phyloP scores from a whole-genome alignment of 1,140 invertebrate genomes.

The Notospermus geniculatus region DNA sequence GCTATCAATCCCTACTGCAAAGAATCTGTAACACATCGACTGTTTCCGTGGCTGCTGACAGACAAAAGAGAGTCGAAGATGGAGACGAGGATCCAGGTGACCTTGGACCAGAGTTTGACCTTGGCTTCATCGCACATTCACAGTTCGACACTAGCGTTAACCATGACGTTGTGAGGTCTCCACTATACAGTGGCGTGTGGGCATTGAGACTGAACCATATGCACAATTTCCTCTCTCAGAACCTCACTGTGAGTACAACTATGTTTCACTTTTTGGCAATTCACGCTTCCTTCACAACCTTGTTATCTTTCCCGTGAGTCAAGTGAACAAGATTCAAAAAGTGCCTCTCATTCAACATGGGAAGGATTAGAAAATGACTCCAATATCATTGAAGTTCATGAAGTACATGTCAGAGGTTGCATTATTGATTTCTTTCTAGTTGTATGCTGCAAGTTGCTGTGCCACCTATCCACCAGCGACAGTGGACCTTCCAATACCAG shows the following conservation, averaged over 20 bases:
- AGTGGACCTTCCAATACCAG: constrained; percentile 21
- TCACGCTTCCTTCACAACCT: too few relatives aligned
- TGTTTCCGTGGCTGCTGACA: constrained; percentile 20
- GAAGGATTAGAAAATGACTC: too few relatives aligned
- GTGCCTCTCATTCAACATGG: too few relatives aligned
- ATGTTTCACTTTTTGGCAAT: background rate
- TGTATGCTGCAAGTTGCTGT: constrained; percentile 39
- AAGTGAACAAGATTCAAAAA: too few relatives aligned
- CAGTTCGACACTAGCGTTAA: constrained; percentile 39
- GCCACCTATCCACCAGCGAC: constrained; percentile 39
- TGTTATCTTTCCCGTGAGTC: too few relatives aligned
- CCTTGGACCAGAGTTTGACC: constrained; percentile 39
- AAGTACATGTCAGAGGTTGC: too few relatives aligned
- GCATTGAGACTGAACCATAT: constrained; percentile 33
- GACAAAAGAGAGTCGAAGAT: constrained; percentile 8
- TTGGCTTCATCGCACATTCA: constrained; percentile 44
- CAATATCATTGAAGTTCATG: too few relatives aligned
- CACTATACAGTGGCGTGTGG: constrained; percentile 32
- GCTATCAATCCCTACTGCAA: constrained; percentile 51
- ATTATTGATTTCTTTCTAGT: background rate
- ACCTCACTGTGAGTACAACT: constrained; percentile 24
- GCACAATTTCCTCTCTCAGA: constrained; percentile 37
- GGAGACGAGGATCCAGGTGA: constrained; percentile 27
- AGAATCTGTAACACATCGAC: constrained; percentile 42
- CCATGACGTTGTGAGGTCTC: constrained; percentile 39